Base-by-base conservation (phyloP, 2,888 invertebrate species). In the Caenorhabditis plicata region DNA sequence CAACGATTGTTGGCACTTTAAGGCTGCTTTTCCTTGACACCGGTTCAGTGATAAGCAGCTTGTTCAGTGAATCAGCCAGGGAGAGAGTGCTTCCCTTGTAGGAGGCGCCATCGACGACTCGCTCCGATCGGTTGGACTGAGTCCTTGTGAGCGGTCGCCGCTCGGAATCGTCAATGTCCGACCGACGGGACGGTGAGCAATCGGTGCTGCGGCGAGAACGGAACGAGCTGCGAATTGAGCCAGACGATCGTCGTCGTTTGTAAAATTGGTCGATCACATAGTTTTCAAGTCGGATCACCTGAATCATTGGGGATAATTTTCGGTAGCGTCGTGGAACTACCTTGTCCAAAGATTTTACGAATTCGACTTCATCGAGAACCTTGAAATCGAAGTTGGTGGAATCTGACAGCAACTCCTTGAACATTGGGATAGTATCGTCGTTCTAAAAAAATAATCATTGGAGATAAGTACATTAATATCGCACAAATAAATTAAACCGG, bases 201-300 rank as follows among this genome's bases (percentile, higher is more conserved):
- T 68, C 68, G 0, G 53, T 52, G 52, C 56, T 62, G 11, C 68
- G 53, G 7, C 69, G 63, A 26, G 64, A 67, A 11, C 70, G 65
- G 64, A 69, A 67, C 4, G 67, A 67, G 1, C 64, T 61, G 3
- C 72, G 51, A n/a, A 67, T 61, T 4, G 68, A 68, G 13, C 72
- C 68, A n/a, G 64, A 63, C 13, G 64, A 63, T 11, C 68, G 50
- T 19, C 72, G 60, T 3, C 72, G 53, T 17, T 62, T 57, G 61
- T 72, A 72, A 51, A 68, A 72, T 26, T 70, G 68, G 32, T 70
- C 72, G 40, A 72, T 72, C 8, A 72, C 70, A 31, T 51, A 49
- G 60, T 72, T 72, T 47, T 72, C 72, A 27, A 72, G 56, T 11
- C 65, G 58, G 39, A 63, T 56, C 2, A 72, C 60, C 71, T 71